Percentiles rank a stretch among this genome's conserved stretches.
phyloP scores from a whole-genome alignment of 2,113 vertebrate genomes.

The Carettochelys insculpta region DNA sequence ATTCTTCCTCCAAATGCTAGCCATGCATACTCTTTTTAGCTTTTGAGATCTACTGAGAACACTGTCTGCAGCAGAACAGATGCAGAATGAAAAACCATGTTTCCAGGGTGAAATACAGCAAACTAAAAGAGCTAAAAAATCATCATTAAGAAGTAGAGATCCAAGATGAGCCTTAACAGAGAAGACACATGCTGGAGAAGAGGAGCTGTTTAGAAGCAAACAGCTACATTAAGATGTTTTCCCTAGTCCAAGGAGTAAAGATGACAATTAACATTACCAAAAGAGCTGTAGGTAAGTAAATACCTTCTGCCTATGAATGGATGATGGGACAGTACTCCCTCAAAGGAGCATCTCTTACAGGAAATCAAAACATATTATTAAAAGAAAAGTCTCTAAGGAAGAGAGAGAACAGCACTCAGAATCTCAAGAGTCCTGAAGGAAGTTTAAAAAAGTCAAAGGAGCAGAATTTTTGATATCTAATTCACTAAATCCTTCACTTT shows the following conservation, averaged over 20 bases:
- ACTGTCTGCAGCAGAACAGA: neutral
- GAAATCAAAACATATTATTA: conserved; percentile 47
- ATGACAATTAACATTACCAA: conserved; percentile 11
- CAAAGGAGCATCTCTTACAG: conserved; percentile 26
- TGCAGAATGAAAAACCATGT: neutral
- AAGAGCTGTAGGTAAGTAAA: conserved; percentile 12
- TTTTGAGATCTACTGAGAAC: neutral
- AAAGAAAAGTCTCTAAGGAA: conserved; percentile 30
- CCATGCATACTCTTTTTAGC: neutral
- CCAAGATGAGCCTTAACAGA: neutral
- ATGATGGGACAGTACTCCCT: conserved; percentile 11
- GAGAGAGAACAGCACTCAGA: neutral
- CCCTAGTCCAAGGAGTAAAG: conserved; percentile 20
- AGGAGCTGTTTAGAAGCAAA: neutral
- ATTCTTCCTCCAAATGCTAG: neutral
- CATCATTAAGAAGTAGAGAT: neutral
- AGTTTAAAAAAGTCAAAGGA: neutral
- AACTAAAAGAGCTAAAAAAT: neutral
- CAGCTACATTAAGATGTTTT: neutral
- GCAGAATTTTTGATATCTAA: neutral
- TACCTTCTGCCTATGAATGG: conserved; percentile 40
- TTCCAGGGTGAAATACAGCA: neutral
- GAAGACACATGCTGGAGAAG: neutral
- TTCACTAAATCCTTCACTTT: neutral
- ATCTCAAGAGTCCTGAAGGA: conserved; percentile 11